Conservation (phyloP, 2,888 invertebrate genomes). For the Julus scandinavius region DNA sequence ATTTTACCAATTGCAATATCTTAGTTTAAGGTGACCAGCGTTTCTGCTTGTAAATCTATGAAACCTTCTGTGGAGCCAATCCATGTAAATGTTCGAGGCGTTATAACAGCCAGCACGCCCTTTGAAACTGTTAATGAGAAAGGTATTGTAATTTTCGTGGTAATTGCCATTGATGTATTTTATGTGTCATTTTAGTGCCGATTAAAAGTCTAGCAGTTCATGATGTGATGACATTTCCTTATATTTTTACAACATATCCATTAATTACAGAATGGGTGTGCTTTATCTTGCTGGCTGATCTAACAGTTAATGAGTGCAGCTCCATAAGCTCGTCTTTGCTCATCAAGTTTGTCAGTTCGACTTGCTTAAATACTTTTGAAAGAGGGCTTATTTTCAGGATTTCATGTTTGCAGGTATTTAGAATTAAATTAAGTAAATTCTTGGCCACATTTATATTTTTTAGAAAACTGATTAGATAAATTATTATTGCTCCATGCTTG, state of each 20-base stretch:
- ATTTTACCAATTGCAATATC: not conserved
- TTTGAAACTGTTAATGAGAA: not conserved
- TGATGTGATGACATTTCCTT: not conserved
- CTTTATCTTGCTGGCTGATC: not conserved
- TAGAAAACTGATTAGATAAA: not conserved
- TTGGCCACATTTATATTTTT: not conserved
- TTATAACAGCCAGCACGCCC: not conserved
- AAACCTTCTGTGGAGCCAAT: not conserved
- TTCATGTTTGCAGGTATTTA: not conserved
- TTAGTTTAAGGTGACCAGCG: not conserved
- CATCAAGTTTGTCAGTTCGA: not conserved
- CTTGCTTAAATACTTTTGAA: not conserved
- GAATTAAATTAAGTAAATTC: too few species aligned
- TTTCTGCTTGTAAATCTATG: not conserved
- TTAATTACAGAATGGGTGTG: not conserved
- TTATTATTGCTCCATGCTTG: not conserved
- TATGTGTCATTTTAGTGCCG: not conserved
- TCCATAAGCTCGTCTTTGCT: not conserved
- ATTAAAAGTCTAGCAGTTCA: not conserved
- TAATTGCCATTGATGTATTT: not conserved
- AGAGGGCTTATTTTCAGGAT: not conserved
- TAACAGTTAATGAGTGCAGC: not conserved
- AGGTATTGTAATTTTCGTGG: not conserved
- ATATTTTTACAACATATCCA: not conserved
- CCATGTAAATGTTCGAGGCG: not conserved